Conservation (phyloP, 2,888 invertebrate genomes). For the Calliphora vomitoria region DNA sequence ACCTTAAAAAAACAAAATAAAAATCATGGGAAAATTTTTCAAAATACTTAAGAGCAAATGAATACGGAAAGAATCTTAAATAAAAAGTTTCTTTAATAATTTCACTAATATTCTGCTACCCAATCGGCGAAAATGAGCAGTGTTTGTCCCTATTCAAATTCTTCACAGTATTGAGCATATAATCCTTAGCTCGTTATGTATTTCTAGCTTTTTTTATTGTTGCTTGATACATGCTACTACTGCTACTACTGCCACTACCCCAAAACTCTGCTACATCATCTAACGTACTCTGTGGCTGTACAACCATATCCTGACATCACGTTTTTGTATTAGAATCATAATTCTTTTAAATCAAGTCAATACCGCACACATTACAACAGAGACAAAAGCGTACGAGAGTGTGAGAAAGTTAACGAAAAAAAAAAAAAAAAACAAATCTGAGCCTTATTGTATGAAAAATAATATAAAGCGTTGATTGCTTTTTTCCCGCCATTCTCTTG, state of each 20-base stretch:
- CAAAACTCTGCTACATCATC: background rate
- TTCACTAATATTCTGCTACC: background rate
- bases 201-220: slow-evolving; percentile 12
- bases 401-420: background rate
- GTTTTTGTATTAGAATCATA: slow-evolving; percentile 69
- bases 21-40: background rate
- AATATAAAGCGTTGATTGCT: slow-evolving; percentile 54
- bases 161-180: background rate
- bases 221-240: background rate
- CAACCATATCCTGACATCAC: slow-evolving; percentile 49
- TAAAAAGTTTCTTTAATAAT: too few relatives aligned
- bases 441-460: slow-evolving; percentile 34
- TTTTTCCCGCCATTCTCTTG: slow-evolving; percentile 1
- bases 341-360: slow-evolving; percentile 68
- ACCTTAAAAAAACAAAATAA: background rate
- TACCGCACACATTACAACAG: slow-evolving; percentile 34
- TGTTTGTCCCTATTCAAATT: background rate
- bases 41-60: background rate
- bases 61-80: background rate
- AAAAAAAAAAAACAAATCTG: slow-evolving; percentile 51
- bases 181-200: slow-evolving; percentile 46
- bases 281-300: background rate
- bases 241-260: background rate
- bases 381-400: background rate
- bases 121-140: too few relatives aligned